phyloP scores from a whole-genome alignment of 2,797 vertebrate genomes.

The Carduelis carduelis region DNA sequence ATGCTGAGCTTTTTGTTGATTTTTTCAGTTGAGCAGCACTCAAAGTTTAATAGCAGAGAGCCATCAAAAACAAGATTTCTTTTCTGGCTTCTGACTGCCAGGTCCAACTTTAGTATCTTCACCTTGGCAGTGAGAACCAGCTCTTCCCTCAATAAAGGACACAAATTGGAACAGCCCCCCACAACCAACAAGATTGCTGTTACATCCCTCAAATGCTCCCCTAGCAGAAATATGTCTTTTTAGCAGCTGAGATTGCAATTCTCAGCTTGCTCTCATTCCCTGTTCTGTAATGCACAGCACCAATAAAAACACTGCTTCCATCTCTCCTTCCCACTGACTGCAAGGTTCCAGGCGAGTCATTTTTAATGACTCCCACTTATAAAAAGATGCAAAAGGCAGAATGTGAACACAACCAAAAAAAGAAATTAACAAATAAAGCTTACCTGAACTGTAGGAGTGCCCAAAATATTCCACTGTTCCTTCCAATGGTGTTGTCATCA shows the following conservation, averaged over 20 bases:
- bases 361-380: background rate
- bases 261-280: background rate
- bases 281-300: background rate
- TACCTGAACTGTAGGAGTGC: slow-evolving; percentile 94
- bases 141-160: background rate
- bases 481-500: slow-evolving; percentile 87
- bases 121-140: background rate
- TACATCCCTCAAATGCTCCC: background rate
- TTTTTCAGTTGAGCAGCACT: background rate
- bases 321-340: background rate
- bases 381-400: background rate
- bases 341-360: background rate
- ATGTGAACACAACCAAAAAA: background rate
- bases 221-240: background rate
- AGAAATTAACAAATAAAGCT: background rate
- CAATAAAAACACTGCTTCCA: background rate
- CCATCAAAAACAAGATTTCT: background rate
- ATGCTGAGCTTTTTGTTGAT: background rate
- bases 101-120: background rate
- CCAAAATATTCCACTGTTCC: slow-evolving; percentile 98
- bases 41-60: background rate
- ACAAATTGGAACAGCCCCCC: background rate
- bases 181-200: background rate
- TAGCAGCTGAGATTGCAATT: background rate
- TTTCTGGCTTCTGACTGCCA: background rate